Evolutionary conservation across 64 coral and sea anemone genomes (phyloP).

Genomic region (Actinia equina): DNA sequence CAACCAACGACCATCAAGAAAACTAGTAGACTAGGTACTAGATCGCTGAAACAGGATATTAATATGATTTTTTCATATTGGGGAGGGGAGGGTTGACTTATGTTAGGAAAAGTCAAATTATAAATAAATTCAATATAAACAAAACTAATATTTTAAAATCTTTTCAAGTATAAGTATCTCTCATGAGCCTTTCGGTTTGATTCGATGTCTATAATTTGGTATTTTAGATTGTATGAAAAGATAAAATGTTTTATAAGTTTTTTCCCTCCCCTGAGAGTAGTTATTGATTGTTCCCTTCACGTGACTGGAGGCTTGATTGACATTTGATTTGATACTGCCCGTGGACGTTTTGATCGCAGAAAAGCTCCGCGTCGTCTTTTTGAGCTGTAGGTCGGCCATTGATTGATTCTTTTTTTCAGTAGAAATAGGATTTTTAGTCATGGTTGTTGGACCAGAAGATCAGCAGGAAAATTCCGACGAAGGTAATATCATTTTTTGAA

Average conservation of each 20-base stretch:
- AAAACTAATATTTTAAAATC: not conserved
- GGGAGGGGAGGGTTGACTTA: not conserved
- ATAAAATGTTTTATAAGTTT: not conserved
- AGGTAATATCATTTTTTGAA: conserved; percentile 1
- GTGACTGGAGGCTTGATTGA: not conserved
- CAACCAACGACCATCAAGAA: not conserved
- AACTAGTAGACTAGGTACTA: not conserved
- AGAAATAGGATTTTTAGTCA: not conserved
- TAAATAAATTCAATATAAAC: not conserved
- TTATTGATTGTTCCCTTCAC: not conserved
- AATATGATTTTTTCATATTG: not conserved
- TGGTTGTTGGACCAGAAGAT: conserved; percentile 26
- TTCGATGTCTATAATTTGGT: not conserved
- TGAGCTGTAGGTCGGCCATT: not conserved
- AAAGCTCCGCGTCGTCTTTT: not conserved
- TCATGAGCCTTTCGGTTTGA: not conserved
- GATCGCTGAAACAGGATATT: not conserved
- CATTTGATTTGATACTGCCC: not conserved
- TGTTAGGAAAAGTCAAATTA: not conserved
- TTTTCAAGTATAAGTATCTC: not conserved
- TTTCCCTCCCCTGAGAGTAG: not conserved
- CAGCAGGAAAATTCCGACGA: not conserved
- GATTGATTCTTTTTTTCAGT: not conserved
- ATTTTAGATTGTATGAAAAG: not conserved
- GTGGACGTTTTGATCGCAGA: not conserved